Percentiles rank a stretch among this genome's conserved stretches.
Evolutionary conservation across 1,140 invertebrate genomes (phyloP).

Genomic region (Drosophila navojoa): DNA sequence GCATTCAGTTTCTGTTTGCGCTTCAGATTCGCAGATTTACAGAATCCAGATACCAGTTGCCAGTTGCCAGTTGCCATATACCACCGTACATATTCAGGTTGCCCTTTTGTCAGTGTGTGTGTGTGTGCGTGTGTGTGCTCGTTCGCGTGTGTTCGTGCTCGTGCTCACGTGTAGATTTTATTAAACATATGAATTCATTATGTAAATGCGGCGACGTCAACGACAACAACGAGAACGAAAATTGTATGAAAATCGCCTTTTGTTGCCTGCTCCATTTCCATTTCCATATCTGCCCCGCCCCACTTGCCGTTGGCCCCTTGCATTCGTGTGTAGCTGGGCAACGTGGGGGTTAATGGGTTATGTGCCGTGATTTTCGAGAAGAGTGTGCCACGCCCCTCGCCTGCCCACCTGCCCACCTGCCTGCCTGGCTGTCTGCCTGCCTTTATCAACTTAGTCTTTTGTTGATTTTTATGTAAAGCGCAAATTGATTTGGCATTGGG

Average conservation of each 20-base stretch:
- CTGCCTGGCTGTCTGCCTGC: neutral
- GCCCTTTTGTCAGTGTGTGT: slow-evolving; percentile 36
- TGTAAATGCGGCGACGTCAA: slow-evolving; percentile 65
- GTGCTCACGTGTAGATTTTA: slow-evolving; percentile 80
- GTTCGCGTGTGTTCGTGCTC: slow-evolving; percentile 43
- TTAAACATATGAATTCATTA: slow-evolving; percentile 83
- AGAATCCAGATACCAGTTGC: slow-evolving; percentile 19
- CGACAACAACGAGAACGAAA: slow-evolving; percentile 37
- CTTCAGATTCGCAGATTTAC: slow-evolving; percentile 25
- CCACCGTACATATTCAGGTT: slow-evolving; percentile 16
- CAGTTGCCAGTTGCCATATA: too few relatives aligned
- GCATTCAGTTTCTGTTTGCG: slow-evolving; percentile 13
- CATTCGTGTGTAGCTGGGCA: slow-evolving; percentile 56
- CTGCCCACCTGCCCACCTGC: neutral
- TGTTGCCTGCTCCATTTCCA: slow-evolving; percentile 24
- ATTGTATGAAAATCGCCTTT: slow-evolving; percentile 69
- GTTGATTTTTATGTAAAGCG: slow-evolving; percentile 73
- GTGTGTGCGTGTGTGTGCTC: slow-evolving; percentile 27
- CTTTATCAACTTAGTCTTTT: slow-evolving; percentile 42
- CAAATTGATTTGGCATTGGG: slow-evolving; percentile 73
- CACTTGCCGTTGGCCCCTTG: neutral
- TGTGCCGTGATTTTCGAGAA: slow-evolving; percentile 70
- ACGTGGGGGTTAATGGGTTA: slow-evolving; percentile 74
- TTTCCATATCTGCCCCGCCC: neutral
- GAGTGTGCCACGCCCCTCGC: slow-evolving; percentile 7